Conservation (phyloP, 2,797 vertebrate species). For the Alfaro cultratus region DNA sequence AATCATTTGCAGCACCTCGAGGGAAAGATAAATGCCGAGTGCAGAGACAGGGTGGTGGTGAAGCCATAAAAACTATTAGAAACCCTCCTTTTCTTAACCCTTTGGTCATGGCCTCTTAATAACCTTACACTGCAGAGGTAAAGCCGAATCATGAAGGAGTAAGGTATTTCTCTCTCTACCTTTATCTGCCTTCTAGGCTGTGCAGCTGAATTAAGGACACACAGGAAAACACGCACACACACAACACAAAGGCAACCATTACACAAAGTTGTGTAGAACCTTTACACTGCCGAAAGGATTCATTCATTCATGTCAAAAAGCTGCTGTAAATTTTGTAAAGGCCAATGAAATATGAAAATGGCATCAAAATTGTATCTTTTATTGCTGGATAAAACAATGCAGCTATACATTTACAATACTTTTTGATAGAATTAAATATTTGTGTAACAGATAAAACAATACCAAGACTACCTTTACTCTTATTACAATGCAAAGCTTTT, state of each 20-base stretch:
- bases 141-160: slow-evolving; percentile 69
- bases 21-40: slow-evolving; percentile 84
- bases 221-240: slow-evolving; percentile 14
- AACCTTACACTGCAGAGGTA: slow-evolving; percentile 67
- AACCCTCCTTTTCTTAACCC: slow-evolving; percentile 78
- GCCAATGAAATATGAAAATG: slow-evolving; percentile 60
- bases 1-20: slow-evolving; percentile 80
- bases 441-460: slow-evolving; percentile 28
- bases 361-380: slow-evolving; percentile 58
- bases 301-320: slow-evolving; percentile 66
- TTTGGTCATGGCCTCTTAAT: slow-evolving; percentile 81
- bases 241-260: slow-evolving; percentile 31
- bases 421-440: slow-evolving; percentile 32
- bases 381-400: slow-evolving; percentile 35
- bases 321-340: slow-evolving; percentile 55
- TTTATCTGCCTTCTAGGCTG: slow-evolving; percentile 66
- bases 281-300: slow-evolving; percentile 40
- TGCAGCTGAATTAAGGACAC: slow-evolving; percentile 62
- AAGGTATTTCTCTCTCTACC: slow-evolving; percentile 57
- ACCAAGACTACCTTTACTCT: slow-evolving; percentile 28
- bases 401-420: slow-evolving; percentile 43
- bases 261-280: slow-evolving; percentile 48
- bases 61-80: slow-evolving; percentile 86
- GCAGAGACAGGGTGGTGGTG: slow-evolving; percentile 76
- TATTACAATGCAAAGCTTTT: background rate